Evolutionary conservation across 2,113 vertebrate genomes (phyloP), one percentile per base, ranked within the genome.

Genomic region (Anser cygnoides): DNA sequence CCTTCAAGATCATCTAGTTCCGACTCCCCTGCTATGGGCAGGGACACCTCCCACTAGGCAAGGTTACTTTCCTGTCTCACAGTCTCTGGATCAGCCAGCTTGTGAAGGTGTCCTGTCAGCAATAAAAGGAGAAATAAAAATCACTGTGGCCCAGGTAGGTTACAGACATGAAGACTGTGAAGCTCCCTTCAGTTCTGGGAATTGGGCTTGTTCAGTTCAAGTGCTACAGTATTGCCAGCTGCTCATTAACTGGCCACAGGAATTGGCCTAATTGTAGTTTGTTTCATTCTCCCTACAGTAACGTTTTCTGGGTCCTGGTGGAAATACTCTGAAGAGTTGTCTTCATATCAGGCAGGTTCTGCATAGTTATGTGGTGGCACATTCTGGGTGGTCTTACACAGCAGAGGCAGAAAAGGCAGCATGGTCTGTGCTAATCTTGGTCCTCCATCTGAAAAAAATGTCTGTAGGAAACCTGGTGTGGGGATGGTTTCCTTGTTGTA

Each of bases 111-210:
- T 65, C 11, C 20, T 75, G 13, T 46, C 26, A 84, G 20, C 26
- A 49, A 2, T 39, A 50, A 62, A 20, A 80, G 33, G 17, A 77
- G 26, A 84, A 59, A 49, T 62, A 80, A 91, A 63, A 70, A 70
- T n/a, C n/a, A 10, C 5, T 0, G 1, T 80, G 29, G 17, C 16
- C 37, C 21, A 57, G 72, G 22, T 37, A 77, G 22, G 25, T 35
- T 39, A 23, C 54, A 19, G 20, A 44, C 4, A 1, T 18, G 15
- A 39, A 80, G 50, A 13, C 21, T 39, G 14, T 33, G 44, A 70
- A 70, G 22, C 11, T 76, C 9, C 23, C 7, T 23, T 80, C 20
- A 31, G 35, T 41, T 35, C 16, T 73, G 0, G 0, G 9, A 31
- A 39, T 72, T 52, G 21, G 54, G 70, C 19, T 72, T 29, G 52